Evolutionary conservation across 2,113 vertebrate species (phyloP).

Genomic region (Malurus alboscapulatus): DNA sequence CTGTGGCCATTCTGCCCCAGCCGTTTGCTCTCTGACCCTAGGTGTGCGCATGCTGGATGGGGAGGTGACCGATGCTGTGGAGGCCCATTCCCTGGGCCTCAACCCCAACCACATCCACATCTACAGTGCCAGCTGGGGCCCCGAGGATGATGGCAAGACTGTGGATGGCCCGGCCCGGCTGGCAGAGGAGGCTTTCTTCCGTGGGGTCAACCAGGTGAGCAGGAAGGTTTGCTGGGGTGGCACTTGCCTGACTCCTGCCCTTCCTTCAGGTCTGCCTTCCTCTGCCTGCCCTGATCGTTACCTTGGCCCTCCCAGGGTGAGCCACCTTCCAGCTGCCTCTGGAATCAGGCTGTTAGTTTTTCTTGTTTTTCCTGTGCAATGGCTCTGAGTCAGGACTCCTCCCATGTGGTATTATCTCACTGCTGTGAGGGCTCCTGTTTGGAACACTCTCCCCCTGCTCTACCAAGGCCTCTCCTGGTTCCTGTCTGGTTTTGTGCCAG

Average conservation of each 20-base stretch:
- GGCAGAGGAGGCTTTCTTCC: slow-evolving; percentile 91
- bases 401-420: background rate
- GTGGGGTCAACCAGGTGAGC: slow-evolving; percentile 91
- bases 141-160: slow-evolving; percentile 94
- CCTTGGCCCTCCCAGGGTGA: fast-evolving
- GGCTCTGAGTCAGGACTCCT: slow-evolving; percentile 29
- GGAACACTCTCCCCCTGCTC: background rate
- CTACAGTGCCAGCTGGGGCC: slow-evolving; percentile 98
- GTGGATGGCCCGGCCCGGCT: slow-evolving; percentile 95
- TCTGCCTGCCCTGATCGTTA: background rate
- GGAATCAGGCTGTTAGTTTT: slow-evolving; percentile 37
- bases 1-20: fast-evolving
- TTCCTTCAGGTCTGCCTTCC: background rate
- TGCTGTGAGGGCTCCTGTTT: background rate
- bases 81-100: slow-evolving; percentile 92
- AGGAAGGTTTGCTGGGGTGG: too few relatives aligned
- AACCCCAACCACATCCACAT: slow-evolving; percentile 96
- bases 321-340: background rate
- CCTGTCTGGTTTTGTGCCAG: background rate
- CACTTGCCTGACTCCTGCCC: background rate
- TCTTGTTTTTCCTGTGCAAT: background rate
- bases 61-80: slow-evolving; percentile 95
- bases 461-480: background rate
- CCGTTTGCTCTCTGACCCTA: slow-evolving; percentile 44
- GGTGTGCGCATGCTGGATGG: slow-evolving; percentile 98